Evolutionary conservation across 2,888 invertebrate genomes (phyloP), one percentile per base, ranked within the genome.

Genomic region (Saturnia japonica): DNA sequence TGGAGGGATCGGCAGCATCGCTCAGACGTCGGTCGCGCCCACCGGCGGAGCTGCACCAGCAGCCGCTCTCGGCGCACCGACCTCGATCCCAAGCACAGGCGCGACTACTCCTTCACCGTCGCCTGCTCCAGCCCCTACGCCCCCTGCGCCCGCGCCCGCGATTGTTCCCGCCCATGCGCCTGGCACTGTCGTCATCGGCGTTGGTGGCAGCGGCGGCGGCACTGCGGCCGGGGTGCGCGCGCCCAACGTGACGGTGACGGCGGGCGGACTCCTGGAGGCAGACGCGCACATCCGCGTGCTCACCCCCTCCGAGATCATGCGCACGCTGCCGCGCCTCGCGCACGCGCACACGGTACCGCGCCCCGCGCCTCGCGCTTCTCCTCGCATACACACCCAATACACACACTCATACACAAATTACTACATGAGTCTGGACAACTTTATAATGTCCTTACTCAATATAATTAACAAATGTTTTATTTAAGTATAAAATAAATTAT

Each of bases 281-380:
- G 97, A 97, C 94, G 97, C 97, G 94, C 97, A 97, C 94, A 97
- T 97, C 93, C 96, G 97, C 91, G 97, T 97, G 94, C 95, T 97
- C 91, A 97, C 97, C 86, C 97, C 97, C 86, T 97, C 97, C 84
- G 97, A 97, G 96, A 97, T 97, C 93, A 97, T 97, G 97, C 96
- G 97, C 95, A 97, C 97, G 89, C 96, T 97, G 94, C 97, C 97
- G 91, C 96, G 97, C 92, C 96, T 97, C 93, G 96, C 96, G 96
- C 95, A 94, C 95, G 75, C 77, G 70, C 81, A 81, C 79, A 77
- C 81, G 72, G 72, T 71, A 70, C 76, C 77, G 76, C 75, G 72
- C 96, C 95, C 94, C 77, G 25, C 67, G 54, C 57, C 25, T 28
- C 74, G 66, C 74, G 68, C 68, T 19, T 57, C n/a, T 67, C 34